phyloP scores from a whole-genome alignment of 2,113 vertebrate species.

The Axis porcinus region DNA sequence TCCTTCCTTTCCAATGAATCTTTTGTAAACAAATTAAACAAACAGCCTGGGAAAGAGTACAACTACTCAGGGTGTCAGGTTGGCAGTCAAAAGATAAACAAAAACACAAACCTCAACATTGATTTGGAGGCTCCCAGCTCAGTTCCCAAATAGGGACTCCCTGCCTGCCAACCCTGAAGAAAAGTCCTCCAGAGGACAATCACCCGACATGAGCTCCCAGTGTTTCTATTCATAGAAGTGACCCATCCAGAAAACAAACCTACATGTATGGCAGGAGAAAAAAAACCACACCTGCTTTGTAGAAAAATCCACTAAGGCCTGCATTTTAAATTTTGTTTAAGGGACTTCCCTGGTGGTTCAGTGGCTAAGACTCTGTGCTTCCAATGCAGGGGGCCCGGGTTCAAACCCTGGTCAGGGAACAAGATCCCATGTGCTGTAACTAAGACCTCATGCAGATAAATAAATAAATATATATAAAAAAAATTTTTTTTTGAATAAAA shows the following conservation, averaged over 20 bases:
- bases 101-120: not conserved
- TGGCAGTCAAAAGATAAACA: not conserved
- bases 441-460: too few relatives aligned
- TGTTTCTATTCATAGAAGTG: not conserved
- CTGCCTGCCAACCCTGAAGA: not conserved
- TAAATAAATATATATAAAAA: too few relatives aligned
- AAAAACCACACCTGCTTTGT: not conserved
- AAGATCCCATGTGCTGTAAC: too few relatives aligned
- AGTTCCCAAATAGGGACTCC: not conserved
- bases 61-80: not conserved
- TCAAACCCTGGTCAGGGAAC: too few relatives aligned
- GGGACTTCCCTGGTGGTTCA: too few relatives aligned
- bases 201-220: not conserved
- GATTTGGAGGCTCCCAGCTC: not conserved
- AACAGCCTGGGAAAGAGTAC: not conserved
- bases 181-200: not conserved
- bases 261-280: not conserved
- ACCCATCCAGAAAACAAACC: slow-evolving; percentile 1
- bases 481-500: too few relatives aligned
- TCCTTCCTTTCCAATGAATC: not conserved
- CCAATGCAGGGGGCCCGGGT: too few relatives aligned
- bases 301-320: not conserved
- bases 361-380: too few relatives aligned
- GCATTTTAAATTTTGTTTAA: not conserved
- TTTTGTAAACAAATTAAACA: not conserved